Base-by-base conservation (phyloP, 2,888 invertebrate genomes). In the Cosmorhoe ocellata region DNA sequence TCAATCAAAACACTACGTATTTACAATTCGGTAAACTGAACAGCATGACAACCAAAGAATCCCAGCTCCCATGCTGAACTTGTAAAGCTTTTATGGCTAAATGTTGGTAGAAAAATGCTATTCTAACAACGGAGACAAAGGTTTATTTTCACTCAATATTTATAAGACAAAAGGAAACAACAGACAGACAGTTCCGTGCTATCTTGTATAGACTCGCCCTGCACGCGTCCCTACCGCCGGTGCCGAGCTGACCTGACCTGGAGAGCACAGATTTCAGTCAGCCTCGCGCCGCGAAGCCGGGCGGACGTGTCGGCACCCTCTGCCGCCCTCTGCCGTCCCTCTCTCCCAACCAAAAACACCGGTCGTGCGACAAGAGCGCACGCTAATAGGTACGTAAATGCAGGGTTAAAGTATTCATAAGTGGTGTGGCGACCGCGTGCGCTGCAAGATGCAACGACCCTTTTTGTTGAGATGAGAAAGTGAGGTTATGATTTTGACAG, bases 261-360 rank as follows among this genome's bases (percentile, higher is more conserved):
- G 77, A 80, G 71, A 68, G 81, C 88, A 84, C 83, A 88, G 90
- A 89, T 89, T 90, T 86, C 44, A 90, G 89, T 90, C 81, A 81
- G 83, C 76, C 77, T 78, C 82, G 86, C 82, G 83, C 77, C 80
- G 77, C 79, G 79, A 67, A 66, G 75, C 81, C 71, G 66, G 75
- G 77, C 83, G 84, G 82, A 64, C 73, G 84, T 79, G 65, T 50
- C 48, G 56, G 42, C 22, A 46, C 69, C 63, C 59, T 64, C 65
- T 46, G 44, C 43, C 41, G 28, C 62, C 59, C 57, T 59, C 58
- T 44, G 62, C 64, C 58, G 54, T 59, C 61, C 64, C 67, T 58
- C 63, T 61, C 64, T 56, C 57, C 42, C 60, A 53, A 34, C 45
- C 50, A 13, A 67, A 65, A 67, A 62, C 63, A 69, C 67, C 73